A percentile compares a stretch with the other conserved stretches of the same genome.
These are phyloP conservation scores for Lypha dubia DNA, from an alignment of 2,888 invertebrate species.

Conservation along the genomic window DNA sequence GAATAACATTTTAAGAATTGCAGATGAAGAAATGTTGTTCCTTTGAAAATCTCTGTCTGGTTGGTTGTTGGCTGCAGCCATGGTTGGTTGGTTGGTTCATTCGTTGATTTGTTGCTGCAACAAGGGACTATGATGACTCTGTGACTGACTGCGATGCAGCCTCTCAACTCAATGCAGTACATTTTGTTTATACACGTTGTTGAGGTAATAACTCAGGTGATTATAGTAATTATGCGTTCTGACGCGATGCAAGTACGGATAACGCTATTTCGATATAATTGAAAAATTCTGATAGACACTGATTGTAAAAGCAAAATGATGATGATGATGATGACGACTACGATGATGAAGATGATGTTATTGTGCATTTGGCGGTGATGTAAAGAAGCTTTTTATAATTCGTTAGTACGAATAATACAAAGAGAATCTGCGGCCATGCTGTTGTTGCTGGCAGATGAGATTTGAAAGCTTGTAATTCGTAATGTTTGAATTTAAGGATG, in stretches of 20 bases:
- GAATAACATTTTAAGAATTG: slow-evolving; percentile 50
- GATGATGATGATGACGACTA: slow-evolving; percentile 51
- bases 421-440: slow-evolving; percentile 9
- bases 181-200: slow-evolving; percentile 75
- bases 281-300: slow-evolving; percentile 84
- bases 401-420: slow-evolving; percentile 8
- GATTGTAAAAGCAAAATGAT: slow-evolving; percentile 76
- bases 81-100: slow-evolving; percentile 19
- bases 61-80: no score
- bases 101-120: slow-evolving; percentile 14
- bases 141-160: background rate
- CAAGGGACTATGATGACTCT: slow-evolving; percentile 5
- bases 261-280: slow-evolving; percentile 84
- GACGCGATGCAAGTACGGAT: slow-evolving; percentile 83
- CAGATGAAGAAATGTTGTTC: slow-evolving; percentile 48
- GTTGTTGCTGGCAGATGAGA: slow-evolving; percentile 21
- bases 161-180: slow-evolving; percentile 40
- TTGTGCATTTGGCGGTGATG: slow-evolving; percentile 57
- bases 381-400: slow-evolving; percentile 46
- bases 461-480: slow-evolving; percentile 61
- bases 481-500: slow-evolving; percentile 56
- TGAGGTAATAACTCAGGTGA: slow-evolving; percentile 84
- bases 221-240: slow-evolving; percentile 84
- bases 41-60: slow-evolving; percentile 31
- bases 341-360: slow-evolving; percentile 53